Conservation (phyloP, 92 coral and sea anemone genomes). For the Porites divaricata region DNA sequence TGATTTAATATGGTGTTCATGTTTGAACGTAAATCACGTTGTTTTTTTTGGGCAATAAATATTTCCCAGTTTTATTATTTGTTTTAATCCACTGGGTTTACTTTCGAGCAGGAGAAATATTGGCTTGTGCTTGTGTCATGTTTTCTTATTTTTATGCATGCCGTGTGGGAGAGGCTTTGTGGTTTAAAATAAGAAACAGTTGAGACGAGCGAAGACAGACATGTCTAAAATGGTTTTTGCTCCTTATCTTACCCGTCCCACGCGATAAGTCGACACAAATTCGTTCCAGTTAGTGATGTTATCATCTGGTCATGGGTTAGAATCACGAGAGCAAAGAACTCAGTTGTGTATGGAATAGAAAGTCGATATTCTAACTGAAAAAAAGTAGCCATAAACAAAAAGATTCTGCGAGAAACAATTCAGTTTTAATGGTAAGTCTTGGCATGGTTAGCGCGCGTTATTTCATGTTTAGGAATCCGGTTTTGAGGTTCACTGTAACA, state of each 20-base stretch:
- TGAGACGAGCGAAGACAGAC: slow-evolving; percentile 12
- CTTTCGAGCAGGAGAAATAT: background rate
- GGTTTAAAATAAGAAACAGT: slow-evolving; percentile 2
- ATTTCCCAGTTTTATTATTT: background rate
- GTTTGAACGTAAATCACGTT: slow-evolving; percentile 6
- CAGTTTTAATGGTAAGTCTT: no score
- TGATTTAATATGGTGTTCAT: background rate
- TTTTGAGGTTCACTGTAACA: no score
- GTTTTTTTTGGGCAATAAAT: background rate
- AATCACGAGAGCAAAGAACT: background rate
- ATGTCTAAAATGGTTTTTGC: slow-evolving; percentile 17
- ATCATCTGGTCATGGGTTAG: no score
- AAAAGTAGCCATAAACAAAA: background rate
- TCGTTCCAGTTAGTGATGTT: background rate
- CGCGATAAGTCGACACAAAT: background rate
- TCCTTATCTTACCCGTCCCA: background rate
- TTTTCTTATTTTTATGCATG: background rate
- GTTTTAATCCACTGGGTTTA: background rate
- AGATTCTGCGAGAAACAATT: background rate
- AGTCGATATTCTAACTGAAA: no score
- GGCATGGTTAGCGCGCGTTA: no score
- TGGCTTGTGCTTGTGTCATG: background rate
- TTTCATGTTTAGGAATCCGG: no score
- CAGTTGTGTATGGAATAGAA: no score
- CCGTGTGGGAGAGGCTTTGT: background rate